phyloP scores from a whole-genome alignment of 2,888 invertebrate species.

The Hecatera dysodea region DNA sequence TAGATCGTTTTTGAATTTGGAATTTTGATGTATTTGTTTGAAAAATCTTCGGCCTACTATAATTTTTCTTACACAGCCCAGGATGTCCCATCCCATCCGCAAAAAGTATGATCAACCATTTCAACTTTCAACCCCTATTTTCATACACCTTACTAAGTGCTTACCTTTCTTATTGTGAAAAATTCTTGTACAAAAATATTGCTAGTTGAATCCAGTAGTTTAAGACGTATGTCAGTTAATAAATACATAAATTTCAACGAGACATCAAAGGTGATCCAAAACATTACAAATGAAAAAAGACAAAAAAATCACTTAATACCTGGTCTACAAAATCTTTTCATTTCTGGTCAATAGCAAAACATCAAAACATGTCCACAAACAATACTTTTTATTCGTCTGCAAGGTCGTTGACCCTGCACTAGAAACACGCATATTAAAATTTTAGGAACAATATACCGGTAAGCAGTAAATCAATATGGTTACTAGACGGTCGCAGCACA shows the following conservation, averaged over 20 bases:
- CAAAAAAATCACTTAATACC: background rate
- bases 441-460: slow-evolving; percentile 71
- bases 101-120: too few species aligned
- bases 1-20: background rate
- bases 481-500: slow-evolving; percentile 83
- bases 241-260: too few species aligned
- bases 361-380: slow-evolving; percentile 18
- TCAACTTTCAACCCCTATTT: too few species aligned
- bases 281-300: background rate
- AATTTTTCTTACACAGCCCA: background rate
- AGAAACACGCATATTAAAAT: slow-evolving; percentile 65
- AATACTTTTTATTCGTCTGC: slow-evolving; percentile 30
- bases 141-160: too few species aligned
- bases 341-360: slow-evolving; percentile 11
- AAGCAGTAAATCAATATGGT: slow-evolving; percentile 82
- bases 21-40: background rate
- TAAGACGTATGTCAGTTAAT: too few species aligned
- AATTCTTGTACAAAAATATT: too few species aligned
- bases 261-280: background rate
- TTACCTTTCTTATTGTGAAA: too few species aligned
- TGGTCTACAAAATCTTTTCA: background rate
- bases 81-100: too few species aligned
- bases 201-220: too few species aligned
- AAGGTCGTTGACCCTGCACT: slow-evolving; percentile 44
- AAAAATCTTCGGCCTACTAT: background rate